A percentile compares a stretch with the other conserved stretches of the same genome.
Conservation (phyloP, 1,140 invertebrate species). For the Euborellia annulipes region DNA sequence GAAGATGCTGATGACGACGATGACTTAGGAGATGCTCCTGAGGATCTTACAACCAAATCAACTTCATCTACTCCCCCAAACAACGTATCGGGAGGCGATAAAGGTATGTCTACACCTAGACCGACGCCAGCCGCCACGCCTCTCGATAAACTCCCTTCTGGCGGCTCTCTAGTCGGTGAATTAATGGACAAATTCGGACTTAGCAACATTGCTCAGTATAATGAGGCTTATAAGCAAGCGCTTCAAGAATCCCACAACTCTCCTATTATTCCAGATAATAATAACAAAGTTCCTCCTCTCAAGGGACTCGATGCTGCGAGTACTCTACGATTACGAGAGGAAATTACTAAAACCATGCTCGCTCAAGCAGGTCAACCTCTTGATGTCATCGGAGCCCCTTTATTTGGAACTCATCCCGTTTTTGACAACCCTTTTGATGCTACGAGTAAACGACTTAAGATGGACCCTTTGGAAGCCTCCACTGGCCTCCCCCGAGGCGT, state of each 20-base stretch:
- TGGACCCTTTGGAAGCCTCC: slow-evolving; percentile 27
- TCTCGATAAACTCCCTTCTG: slow-evolving; percentile 23
- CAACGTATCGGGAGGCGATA: slow-evolving; percentile 24
- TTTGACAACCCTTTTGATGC: slow-evolving; percentile 58
- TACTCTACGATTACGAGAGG: slow-evolving; percentile 51
- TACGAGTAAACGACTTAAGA: slow-evolving; percentile 54
- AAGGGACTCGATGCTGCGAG: slow-evolving; percentile 29
- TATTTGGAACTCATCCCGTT: slow-evolving; percentile 36
- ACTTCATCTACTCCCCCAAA: slow-evolving; percentile 29
- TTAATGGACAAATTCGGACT: slow-evolving; percentile 93
- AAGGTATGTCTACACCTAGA: slow-evolving; percentile 24
- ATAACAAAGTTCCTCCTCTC: slow-evolving; percentile 16
- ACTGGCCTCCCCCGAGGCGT: slow-evolving; percentile 21
- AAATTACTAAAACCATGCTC: slow-evolving; percentile 50
- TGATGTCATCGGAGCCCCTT: slow-evolving; percentile 28
- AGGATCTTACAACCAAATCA: slow-evolving; percentile 54
- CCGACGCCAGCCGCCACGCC: slow-evolving; percentile 22
- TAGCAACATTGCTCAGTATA: slow-evolving; percentile 87
- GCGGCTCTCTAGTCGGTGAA: slow-evolving; percentile 78
- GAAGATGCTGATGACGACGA: slow-evolving; percentile 42
- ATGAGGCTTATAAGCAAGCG: slow-evolving; percentile 87
- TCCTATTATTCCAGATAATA: slow-evolving; percentile 21
- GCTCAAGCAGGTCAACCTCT: slow-evolving; percentile 36
- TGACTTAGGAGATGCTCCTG: slow-evolving; percentile 49
- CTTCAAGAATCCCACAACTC: slow-evolving; percentile 58